Evolutionary conservation across 2,113 vertebrate species (phyloP).

Genomic region (Nyctibius bracteatus): DNA sequence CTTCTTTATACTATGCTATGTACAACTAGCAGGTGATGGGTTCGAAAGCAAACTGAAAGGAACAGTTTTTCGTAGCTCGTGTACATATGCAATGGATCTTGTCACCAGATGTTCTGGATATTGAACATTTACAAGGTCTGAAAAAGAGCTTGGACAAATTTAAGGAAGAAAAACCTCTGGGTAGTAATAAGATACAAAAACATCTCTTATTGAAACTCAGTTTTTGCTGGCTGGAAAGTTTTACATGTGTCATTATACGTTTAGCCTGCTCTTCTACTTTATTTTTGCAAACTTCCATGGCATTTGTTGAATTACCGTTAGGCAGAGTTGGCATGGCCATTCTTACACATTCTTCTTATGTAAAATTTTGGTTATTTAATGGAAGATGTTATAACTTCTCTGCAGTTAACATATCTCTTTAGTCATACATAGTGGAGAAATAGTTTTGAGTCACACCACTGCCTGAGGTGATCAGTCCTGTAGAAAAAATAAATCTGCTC

Average conservation of each 20-base stretch:
- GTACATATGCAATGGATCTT: background rate
- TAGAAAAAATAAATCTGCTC: background rate
- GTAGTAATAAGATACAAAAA: background rate
- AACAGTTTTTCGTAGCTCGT: rapidly evolving
- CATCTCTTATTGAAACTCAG: no score
- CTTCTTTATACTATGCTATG: background rate
- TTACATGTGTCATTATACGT: background rate
- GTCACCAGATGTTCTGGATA: rapidly evolving
- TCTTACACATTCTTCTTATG: background rate
- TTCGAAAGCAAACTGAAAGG: background rate
- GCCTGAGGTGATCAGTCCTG: background rate
- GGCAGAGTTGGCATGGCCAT: background rate
- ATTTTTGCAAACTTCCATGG: background rate
- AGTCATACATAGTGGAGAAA: background rate
- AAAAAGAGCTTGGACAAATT: background rate
- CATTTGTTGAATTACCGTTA: background rate
- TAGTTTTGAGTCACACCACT: background rate
- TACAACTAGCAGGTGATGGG: background rate
- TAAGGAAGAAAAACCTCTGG: background rate
- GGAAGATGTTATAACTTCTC: background rate
- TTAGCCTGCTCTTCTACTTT: background rate
- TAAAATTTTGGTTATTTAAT: background rate
- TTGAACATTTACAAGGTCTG: background rate
- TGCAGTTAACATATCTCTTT: background rate
- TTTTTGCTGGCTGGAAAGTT: background rate